Evolutionary conservation across 2,888 invertebrate genomes (phyloP), one percentile per base, ranked within the genome.

Genomic region (Oeneis ivallda): DNA sequence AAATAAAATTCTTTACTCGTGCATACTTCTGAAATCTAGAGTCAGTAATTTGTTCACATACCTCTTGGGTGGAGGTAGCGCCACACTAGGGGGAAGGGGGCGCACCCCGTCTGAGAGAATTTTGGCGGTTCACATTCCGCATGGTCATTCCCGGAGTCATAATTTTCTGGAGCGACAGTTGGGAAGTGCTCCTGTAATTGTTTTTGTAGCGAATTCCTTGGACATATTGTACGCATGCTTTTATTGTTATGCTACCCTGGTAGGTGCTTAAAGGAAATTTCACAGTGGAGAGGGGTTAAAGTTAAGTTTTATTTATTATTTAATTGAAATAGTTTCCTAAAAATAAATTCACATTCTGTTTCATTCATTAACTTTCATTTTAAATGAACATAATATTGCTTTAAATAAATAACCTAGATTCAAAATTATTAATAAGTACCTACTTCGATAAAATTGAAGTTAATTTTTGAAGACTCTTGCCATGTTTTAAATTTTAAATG

Each of bases 101-200:
- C 64, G 53, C 62, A 64, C 75, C 74, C 74, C 69, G 68, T 66
- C 71, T 74, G 66, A 64, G 70, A 71, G 86, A 86, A 87, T 87
- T 84, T 81, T 73, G 83, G 79, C 75, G 84, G 83, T 80, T 76
- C 74, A 78, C 84, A 89, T 89, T 87, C 87, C 85, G 88, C 91
- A 71, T 88, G 90, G 91, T 91, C 92, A 91, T 91, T 84, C 85
- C 78, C 77, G 63, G 81, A 85, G 78, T 89, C 88, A 89, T 89
- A 88, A 87, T 85, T 87, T 80, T 79, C 75, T 70, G 71, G 75
- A 69, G 75, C 72, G 78, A 68, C 74, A 70, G 72, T 62, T 69
- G 79, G 80, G 68, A 70, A 75, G 77, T 79, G 78, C 75, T 75
- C 70, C 75, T 70, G 79, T 80, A 84, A 84, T 85, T 84, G 85